Base-by-base conservation (phyloP, 2,113 vertebrate genomes). In the Ciconia boyciana region DNA sequence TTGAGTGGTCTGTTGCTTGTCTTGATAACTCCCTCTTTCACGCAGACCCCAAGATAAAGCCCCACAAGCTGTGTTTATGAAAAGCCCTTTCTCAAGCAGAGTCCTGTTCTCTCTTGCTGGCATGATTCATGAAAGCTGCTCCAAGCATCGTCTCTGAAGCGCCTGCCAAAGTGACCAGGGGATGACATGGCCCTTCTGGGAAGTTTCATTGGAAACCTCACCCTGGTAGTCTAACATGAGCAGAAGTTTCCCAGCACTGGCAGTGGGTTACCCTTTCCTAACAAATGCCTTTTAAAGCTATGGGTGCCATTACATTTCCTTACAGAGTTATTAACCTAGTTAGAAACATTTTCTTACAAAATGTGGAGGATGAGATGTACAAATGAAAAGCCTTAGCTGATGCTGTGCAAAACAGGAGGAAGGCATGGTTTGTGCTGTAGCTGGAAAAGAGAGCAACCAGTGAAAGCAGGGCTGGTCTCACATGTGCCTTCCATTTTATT, bases 371-470 rank as follows among this genome's bases (percentile, higher is more conserved):
- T 21, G 19, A 76, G 21, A n/a, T 6, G 16, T 64, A 17, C 25
- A 32, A 82, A 29, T 16, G 13, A 93, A 77, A 78, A 78, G 6
- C 16, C 11, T 46, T 46, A 75, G 28, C 9, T 48, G 39, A 36
- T 32, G 18, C 4, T 46, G 21, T 34, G 28, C 7, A 28, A 69
- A 87, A 48, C 0, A 0, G 26, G 17, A 25, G 18, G 17, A 29
- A 89, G 75, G 15, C 13, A 16, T 5, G 15, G 9, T 16, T 62
- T 52, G 16, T 64, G 44, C 26, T 55, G 5, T 44, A 57, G 36
- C 24, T 69, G 66, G 36, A 77, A 71, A 65, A 77, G 32, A 64
- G 18, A 76, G 22, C 13, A 39, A 72, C 16, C 7, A 16, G 64
- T 82, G 57, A n/a, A 84, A 46, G 8, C 31, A 71, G 39, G 31